These are phyloP conservation scores for Cordylochernes scorpioides DNA, from an alignment of 2,888 invertebrate species.

Conservation along the genomic window DNA sequence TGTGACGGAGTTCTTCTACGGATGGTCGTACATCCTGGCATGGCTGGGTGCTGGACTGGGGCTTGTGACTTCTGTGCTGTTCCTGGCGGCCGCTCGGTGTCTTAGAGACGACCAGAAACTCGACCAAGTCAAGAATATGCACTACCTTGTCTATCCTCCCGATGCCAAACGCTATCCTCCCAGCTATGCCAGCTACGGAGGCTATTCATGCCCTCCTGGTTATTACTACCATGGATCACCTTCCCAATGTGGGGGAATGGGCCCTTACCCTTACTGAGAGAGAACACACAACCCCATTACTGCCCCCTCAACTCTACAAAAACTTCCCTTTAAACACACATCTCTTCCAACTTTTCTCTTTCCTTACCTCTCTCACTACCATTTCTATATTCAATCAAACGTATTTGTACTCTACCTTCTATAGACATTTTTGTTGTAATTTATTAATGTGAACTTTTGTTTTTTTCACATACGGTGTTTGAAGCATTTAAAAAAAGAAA, in stretches of 20 bases:
- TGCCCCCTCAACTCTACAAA: too few species aligned
- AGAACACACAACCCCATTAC: too few species aligned
- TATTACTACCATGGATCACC: conserved; percentile 45
- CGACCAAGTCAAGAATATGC: conserved; percentile 87
- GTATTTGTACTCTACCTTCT: too few species aligned
- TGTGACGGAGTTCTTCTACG: conserved; percentile 31
- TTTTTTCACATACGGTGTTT: too few species aligned
- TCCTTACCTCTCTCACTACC: too few species aligned
- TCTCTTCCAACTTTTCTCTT: too few species aligned
- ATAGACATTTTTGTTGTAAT: too few species aligned
- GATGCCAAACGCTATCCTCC: conserved; percentile 54
- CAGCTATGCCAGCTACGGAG: too few species aligned
- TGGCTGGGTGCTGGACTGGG: conserved; percentile 86
- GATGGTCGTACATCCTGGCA: conserved; percentile 89
- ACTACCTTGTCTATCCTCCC: conserved; percentile 83
- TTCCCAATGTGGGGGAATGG: conserved; percentile 65
- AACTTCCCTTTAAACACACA: too few species aligned
- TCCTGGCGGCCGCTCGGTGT: conserved; percentile 78
- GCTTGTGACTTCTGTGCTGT: conserved; percentile 64
- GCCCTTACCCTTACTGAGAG: conserved; percentile 70
- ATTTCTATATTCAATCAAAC: too few species aligned
- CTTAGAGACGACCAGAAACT: conserved; percentile 72
- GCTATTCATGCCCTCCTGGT: conserved; percentile 63
- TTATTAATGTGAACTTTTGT: too few species aligned
- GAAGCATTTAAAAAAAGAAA: too few species aligned